Conservation (phyloP, 2,113 vertebrate species). For the Oenanthe melanoleuca region DNA sequence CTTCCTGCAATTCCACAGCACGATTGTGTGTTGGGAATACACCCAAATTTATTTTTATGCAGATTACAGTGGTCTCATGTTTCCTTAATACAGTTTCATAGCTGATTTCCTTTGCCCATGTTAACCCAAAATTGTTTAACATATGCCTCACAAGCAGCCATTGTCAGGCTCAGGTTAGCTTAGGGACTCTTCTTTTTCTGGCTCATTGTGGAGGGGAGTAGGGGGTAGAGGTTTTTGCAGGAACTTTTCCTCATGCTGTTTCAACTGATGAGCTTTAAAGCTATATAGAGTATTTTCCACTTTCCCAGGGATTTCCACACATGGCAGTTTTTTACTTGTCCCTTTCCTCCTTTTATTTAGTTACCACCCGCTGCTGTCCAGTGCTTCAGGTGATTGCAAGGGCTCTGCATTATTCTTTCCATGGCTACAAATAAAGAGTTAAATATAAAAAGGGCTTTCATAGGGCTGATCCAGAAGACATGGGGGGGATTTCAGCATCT, state of each 20-base stretch:
- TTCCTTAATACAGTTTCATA: constrained; percentile 58
- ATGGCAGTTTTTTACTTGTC: not conserved
- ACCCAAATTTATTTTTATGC: constrained; percentile 68
- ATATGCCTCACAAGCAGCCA: constrained; percentile 31
- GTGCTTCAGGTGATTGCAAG: not conserved
- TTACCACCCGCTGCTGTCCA: not conserved
- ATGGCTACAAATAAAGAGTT: not conserved
- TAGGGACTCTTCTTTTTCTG: not conserved
- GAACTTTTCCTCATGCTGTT: not conserved
- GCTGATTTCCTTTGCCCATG: constrained; percentile 47
- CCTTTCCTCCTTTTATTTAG: not conserved
- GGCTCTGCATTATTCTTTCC: not conserved
- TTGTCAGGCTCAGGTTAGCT: not conserved
- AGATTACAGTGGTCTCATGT: constrained; percentile 59
- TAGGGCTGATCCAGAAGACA: not conserved
- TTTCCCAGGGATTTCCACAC: not conserved
- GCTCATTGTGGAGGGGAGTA: not conserved
- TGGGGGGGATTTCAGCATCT: not conserved
- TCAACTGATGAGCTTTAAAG: not conserved
- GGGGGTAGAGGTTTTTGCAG: not conserved
- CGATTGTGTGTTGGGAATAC: constrained; percentile 18
- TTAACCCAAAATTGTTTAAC: constrained; percentile 45
- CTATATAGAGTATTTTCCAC: not conserved
- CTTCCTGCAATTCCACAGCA: constrained; percentile 51
- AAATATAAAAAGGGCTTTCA: not conserved